Conservation (phyloP, 2,888 invertebrate genomes). For the Tetanocera ferruginea region DNA sequence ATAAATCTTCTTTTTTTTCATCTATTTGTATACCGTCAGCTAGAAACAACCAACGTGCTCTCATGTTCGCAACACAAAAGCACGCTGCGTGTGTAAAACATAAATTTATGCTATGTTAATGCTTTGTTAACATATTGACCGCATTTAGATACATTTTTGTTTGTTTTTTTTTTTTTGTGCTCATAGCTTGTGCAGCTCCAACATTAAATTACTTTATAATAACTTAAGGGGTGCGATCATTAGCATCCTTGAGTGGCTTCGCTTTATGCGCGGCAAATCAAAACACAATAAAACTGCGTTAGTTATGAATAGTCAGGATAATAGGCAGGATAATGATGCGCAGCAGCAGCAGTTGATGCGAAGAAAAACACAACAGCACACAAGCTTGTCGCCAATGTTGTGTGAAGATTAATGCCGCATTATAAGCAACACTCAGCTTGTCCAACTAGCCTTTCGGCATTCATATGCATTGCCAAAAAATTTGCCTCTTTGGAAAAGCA, state of each 20-base stretch:
- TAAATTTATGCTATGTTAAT: too few species aligned
- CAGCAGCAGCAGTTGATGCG: background rate
- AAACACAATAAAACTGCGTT: constrained; percentile 9
- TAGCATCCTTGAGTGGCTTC: background rate
- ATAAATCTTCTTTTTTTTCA: too few species aligned
- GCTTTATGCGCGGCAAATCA: background rate
- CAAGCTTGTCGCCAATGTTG: constrained; percentile 41
- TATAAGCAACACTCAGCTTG: constrained; percentile 51
- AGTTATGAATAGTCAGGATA: background rate
- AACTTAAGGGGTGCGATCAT: background rate
- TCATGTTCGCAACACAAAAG: too few species aligned
- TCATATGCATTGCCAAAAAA: constrained; percentile 26
- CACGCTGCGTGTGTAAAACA: too few species aligned
- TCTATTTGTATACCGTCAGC: too few species aligned
- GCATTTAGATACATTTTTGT: background rate
- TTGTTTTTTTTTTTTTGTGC: too few species aligned
- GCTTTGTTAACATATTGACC: background rate
- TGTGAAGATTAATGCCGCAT: constrained; percentile 56
- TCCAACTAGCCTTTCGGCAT: constrained; percentile 18
- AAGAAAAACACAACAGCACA: background rate
- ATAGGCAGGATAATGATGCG: constrained; percentile 11
- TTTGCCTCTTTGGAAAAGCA: background rate
- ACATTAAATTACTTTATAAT: background rate
- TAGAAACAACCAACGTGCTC: too few species aligned
- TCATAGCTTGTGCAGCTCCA: too few species aligned